phyloP scores from a whole-genome alignment of 2,113 vertebrate genomes.

The Gallinago undulata region DNA sequence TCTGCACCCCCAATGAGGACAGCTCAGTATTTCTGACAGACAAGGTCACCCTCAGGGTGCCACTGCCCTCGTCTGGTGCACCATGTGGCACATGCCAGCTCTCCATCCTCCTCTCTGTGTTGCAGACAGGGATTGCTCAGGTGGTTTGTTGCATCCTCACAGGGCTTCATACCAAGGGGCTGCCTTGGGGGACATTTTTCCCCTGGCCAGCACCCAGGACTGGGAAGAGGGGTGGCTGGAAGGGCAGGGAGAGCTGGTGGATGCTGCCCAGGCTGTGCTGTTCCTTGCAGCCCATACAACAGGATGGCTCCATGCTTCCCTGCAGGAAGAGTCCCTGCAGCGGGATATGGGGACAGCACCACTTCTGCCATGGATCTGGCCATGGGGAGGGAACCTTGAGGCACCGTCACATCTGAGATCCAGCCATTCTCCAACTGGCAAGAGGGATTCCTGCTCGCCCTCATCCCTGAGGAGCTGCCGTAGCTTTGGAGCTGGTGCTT shows the following conservation, averaged over 20 bases:
- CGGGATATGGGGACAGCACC: rapidly evolving
- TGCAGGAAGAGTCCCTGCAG: not conserved
- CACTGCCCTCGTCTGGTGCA: not conserved
- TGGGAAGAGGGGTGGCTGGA: not conserved
- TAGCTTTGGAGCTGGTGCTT: not conserved
- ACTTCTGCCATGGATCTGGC: not conserved
- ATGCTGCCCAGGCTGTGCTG: not conserved
- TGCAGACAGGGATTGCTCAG: rapidly evolving
- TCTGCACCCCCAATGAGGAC: rapidly evolving
- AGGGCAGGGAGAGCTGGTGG: not conserved
- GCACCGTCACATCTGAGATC: not conserved
- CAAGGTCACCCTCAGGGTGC: not conserved
- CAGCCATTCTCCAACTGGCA: not conserved
- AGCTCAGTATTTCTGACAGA: rapidly evolving
- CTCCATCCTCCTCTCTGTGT: not conserved
- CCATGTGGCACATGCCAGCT: not conserved
- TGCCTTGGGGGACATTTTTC: rapidly evolving
- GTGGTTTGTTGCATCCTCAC: not conserved
- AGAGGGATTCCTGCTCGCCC: not conserved
- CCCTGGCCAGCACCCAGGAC: rapidly evolving
- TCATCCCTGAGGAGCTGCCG: not conserved
- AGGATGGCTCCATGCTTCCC: not conserved
- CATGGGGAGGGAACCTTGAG: not conserved
- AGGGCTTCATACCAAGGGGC: not conserved
- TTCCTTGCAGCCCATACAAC: not conserved